A percentile compares a stretch with the other conserved stretches of the same genome.
Conservation (phyloP, 2,888 invertebrate genomes). For the Carcina quercana region DNA sequence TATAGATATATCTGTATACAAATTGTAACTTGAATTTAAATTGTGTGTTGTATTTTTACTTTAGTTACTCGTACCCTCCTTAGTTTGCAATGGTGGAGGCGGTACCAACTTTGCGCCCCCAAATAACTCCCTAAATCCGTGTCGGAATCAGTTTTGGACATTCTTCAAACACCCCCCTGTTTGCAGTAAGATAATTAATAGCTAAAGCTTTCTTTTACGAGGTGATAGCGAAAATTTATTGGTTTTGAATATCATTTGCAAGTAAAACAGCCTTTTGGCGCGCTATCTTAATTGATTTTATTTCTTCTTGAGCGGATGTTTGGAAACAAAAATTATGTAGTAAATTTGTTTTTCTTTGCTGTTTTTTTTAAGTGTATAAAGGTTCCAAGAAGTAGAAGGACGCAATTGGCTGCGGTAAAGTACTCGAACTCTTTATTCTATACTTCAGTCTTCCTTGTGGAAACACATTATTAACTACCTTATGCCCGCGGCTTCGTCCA, state of each 20-base stretch:
- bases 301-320: neutral
- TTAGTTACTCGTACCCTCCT: too few species aligned
- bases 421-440: neutral
- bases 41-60: too few species aligned
- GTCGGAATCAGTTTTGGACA: too few species aligned
- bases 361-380: too few species aligned
- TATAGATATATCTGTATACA: too few species aligned
- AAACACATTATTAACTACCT: too few species aligned
- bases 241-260: constrained; percentile 5
- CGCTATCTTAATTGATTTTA: neutral
- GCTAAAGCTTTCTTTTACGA: constrained; percentile 11
- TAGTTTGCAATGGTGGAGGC: too few species aligned
- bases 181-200: constrained; percentile 16
- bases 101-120: neutral
- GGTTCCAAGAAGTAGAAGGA: too few species aligned
- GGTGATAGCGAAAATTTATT: constrained; percentile 11
- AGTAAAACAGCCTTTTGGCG: constrained; percentile 6
- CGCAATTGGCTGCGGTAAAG: neutral
- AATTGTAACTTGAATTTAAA: too few species aligned
- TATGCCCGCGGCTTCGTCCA: too few species aligned
- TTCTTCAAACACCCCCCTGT: too few species aligned
- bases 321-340: neutral
- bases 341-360: neutral
- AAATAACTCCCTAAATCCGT: constrained; percentile 1
- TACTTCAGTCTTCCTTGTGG: neutral